These are phyloP conservation scores for Wasmannia auropunctata DNA, from an alignment of 1,140 invertebrate species.

Conservation along the genomic window DNA sequence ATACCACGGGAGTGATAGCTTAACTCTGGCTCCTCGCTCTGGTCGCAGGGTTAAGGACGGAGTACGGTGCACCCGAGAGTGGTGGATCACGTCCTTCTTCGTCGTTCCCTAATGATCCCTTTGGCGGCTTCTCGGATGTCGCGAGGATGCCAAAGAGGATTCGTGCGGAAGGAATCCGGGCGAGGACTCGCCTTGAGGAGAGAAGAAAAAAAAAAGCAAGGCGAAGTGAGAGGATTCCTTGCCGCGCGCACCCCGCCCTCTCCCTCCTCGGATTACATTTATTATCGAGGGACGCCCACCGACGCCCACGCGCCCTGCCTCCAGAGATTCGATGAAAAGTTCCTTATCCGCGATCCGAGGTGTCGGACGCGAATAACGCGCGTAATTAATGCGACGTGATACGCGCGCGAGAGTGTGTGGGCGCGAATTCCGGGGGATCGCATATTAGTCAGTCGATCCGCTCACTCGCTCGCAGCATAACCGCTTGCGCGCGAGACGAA, in stretches of 20 bases:
- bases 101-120: conserved; percentile 70
- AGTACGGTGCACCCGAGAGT: conserved; percentile 44
- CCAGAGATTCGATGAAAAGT: conserved; percentile 43
- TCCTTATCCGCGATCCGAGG: conserved; percentile 48
- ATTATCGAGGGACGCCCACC: conserved; percentile 68
- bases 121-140: conserved; percentile 73
- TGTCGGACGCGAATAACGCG: conserved; percentile 41
- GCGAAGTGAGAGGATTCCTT: neutral
- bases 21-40: too few species aligned
- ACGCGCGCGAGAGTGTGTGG: conserved; percentile 21
- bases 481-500: conserved; percentile 9
- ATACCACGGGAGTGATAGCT: conserved; percentile 1
- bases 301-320: conserved; percentile 27
- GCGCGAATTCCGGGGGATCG: conserved; percentile 30
- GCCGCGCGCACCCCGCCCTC: conserved; percentile 41
- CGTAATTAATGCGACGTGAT: conserved; percentile 50
- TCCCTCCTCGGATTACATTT: conserved; percentile 69
- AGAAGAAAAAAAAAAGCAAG: conserved; percentile 55
- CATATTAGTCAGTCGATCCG: conserved; percentile 33
- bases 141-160: conserved; percentile 59
- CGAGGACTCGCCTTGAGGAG: conserved; percentile 45
- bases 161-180: conserved; percentile 51
- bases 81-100: conserved; percentile 56
- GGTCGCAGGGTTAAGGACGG: conserved; percentile 60
- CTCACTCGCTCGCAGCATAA: neutral